These are phyloP conservation scores for Dendrolimus houi DNA, from an alignment of 2,888 invertebrate species.

Conservation along the genomic window DNA sequence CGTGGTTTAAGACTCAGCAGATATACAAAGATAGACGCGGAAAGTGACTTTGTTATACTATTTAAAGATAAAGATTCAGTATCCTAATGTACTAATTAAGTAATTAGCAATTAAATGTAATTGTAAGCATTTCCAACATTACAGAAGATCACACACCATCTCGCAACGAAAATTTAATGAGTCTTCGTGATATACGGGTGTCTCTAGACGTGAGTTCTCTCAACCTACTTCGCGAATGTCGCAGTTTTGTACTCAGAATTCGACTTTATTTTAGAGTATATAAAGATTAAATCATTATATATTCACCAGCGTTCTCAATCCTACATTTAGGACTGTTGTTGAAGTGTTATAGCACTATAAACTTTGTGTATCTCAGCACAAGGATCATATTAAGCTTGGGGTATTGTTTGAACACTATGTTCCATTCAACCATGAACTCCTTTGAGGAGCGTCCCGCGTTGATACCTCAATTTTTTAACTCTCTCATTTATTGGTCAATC, in stretches of 20 bases:
- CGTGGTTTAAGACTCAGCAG: no score
- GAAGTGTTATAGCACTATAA: constrained; percentile 39
- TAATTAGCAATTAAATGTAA: not conserved
- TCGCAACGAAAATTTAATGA: constrained; percentile 55
- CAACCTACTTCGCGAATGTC: constrained; percentile 72
- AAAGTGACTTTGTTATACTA: no score
- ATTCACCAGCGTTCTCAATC: constrained; percentile 56
- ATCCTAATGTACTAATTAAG: no score
- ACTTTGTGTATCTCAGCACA: constrained; percentile 34
- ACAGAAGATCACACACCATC: constrained; percentile 15
- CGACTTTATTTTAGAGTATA: constrained; percentile 42
- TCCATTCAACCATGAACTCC: constrained; percentile 74
- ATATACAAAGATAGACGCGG: no score
- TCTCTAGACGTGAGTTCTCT: constrained; percentile 67
- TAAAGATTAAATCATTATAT: constrained; percentile 55
- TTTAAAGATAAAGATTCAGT: no score
- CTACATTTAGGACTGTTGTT: constrained; percentile 60
- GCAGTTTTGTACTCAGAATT: constrained; percentile 41
- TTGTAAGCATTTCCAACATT: not conserved
- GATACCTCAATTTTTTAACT: constrained; percentile 72
- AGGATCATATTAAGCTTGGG: constrained; percentile 29
- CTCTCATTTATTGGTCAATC: constrained; percentile 72
- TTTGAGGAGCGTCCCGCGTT: constrained; percentile 69
- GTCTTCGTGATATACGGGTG: constrained; percentile 67
- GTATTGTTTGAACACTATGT: constrained; percentile 53